Evolutionary conservation across 2,888 invertebrate species (phyloP), one percentile per base, ranked within the genome.

Genomic region (Aelia acuminata): DNA sequence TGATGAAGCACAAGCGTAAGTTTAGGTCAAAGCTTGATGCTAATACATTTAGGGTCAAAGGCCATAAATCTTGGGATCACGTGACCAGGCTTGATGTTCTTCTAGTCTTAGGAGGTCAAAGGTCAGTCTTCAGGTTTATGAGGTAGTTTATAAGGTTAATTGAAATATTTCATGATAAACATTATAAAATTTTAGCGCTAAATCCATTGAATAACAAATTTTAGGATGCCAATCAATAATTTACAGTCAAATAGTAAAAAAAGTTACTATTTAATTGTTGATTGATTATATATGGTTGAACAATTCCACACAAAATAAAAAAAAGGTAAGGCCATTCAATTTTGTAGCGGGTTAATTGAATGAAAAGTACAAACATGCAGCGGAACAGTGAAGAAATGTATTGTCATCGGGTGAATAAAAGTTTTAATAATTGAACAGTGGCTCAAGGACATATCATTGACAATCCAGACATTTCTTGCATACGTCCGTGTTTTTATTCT

Each of bases 1-100:
- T 15, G 26, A 15, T 26, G 26, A 26, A 26, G 26, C 13, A 26
- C 57, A 57, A 26, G 26, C 13, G 26, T 26, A 57, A 57, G 26
- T n/a, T 70, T 35, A 70, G 63, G 63, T 70, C 63, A 70, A 7
- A 70, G 63, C 31, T 35, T 35, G 31, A 8, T 70, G 0, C 35
- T 35, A 70, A 70, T 70, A 35, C 35, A 70, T 31, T 70, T 70
- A 18, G 63, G 63, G 63, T 35, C 63, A 70, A 70, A 57, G 35
- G 18, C 57, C 35, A 70, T 70, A 70, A 70, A 70, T 70, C 63
- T 70, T 35, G 35, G 20, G 63, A 70, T 70, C 63, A 70, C 63
- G 63, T 70, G 63, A 70, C 63, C 35, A 70, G 63, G 31, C 63
- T 70, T 35, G 63, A 70, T 70, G n/a, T n/a, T n/a, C 0, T n/a